Percentiles rank a stretch among this genome's conserved stretches.
These are phyloP conservation scores for Zosterops borbonicus DNA, from an alignment of 2,113 vertebrate species.

Conservation along the genomic window DNA sequence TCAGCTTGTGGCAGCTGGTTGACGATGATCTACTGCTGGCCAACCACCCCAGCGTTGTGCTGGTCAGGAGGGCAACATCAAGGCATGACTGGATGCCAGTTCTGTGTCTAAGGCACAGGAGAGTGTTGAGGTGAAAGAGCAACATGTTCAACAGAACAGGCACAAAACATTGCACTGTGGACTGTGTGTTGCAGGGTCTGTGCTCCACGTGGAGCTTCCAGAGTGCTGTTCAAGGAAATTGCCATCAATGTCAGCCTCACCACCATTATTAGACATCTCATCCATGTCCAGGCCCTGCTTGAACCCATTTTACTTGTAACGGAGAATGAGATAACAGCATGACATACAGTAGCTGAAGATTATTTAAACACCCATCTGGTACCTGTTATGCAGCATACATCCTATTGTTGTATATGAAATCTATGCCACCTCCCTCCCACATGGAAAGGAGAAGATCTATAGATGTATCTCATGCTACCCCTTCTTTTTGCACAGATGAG, in stretches of 20 bases:
- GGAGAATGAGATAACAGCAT: conserved; percentile 67
- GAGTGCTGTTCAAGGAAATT: conserved; percentile 64
- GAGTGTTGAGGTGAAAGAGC: neutral
- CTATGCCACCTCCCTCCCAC: conserved; percentile 53
- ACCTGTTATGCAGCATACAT: conserved; percentile 62
- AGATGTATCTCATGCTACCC: neutral
- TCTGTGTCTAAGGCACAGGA: neutral
- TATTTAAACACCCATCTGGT: conserved; percentile 65
- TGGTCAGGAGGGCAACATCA: neutral
- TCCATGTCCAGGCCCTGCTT: conserved; percentile 54
- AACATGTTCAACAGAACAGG: neutral
- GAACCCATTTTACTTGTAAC: conserved; percentile 60
- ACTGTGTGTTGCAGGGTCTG: neutral
- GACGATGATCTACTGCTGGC: neutral
- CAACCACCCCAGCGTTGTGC: neutral
- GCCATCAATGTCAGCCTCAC: conserved; percentile 59
- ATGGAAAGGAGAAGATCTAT: conserved; percentile 30
- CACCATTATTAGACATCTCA: conserved; percentile 41
- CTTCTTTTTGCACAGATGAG: neutral
- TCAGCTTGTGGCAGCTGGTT: neutral
- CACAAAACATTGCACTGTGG: neutral
- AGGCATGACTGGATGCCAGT: neutral
- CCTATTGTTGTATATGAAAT: conserved; percentile 65
- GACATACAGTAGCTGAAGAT: conserved; percentile 62
- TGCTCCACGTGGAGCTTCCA: conserved; percentile 56